Base-by-base conservation (phyloP, 2,888 invertebrate genomes). In the Dryobota labecula region DNA sequence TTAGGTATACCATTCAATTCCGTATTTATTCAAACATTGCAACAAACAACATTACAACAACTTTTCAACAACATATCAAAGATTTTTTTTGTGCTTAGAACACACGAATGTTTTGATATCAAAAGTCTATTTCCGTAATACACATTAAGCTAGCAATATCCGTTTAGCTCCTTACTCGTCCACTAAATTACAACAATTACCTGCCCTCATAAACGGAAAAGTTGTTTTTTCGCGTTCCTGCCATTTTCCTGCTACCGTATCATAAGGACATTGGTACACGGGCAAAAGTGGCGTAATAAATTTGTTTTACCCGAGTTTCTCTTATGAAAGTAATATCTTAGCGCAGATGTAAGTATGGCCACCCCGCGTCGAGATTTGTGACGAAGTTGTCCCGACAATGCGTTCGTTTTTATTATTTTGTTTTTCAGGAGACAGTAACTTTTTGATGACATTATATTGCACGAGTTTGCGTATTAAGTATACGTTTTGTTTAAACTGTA, bases 321-420 rank as follows among this genome's bases (percentile, higher is more conserved):
- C 83, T 87, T 90, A 90, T 89, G 88, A 90, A 90, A 87, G 89
- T 86, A 87, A 88, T 90, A 88, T 89, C 79, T 88, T 86, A 85
- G 81, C 84, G 77, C 78, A 79, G 83, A 87, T 84, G 86, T 85
- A 84, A 78, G 82, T 76, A 56, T 27, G 15, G 51, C 54, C 69
- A 71, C 64, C 58, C 68, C 33, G 70, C 73, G 61, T 73, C 62
- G 78, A 84, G 80, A 86, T 86, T 84, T 87, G 83, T 75, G 80
- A 80, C 70, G 78, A 76, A 73, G 71, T 79, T 68, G 68, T 56
- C 76, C 67, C 65, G 76, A 66, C 70, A 63, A 75, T 60, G 71
- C 65, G 75, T 75, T 76, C 38, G 64, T 65, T 76, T 70, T 70
- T 66, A 70, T 84, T 78, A 76, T 79, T 77, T 73, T 73, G 79